Evolutionary conservation across 2,797 vertebrate species (phyloP), one percentile per base, ranked within the genome.

Genomic region (Linurgus olivaceus): DNA sequence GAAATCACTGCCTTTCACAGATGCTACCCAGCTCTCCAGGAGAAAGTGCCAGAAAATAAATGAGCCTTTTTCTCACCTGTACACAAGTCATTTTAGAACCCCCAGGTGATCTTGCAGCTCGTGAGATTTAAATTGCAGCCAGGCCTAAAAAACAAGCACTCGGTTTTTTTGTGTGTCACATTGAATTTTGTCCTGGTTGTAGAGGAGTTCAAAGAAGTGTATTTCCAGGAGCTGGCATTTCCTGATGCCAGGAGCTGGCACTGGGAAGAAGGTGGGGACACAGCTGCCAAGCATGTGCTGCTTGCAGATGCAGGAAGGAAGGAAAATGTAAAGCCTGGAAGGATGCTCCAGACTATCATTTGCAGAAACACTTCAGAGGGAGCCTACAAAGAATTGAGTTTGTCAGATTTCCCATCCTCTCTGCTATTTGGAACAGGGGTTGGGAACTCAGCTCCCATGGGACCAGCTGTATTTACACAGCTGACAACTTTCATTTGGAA

Each of bases 21-120:
- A 87, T 89, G 93, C 71, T 96, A 10, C 88, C 57, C 65, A 67
- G 2, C 91, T 90, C 67, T 65, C 10, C 2, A 21, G 8, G 48
- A 89, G 77, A 67, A 95, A 71, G 82, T 73, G 79, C 67, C 80
- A 82, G 88, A 68, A 93, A 87, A 83, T 67, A 87, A 93, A 90
- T 63, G 57, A 93, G 65, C 50, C 45, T 72, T 67, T 76, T 94
- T 83, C 81, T 95, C 45, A 92, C 89, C 68, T 65, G 61, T 61
- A n/a, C 42, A 63, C 42, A 74, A 89, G 61, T 57, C 1, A n/a
- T 67, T 95, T 71, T 65, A 82, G 57, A 87, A 21, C 11, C 47
- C 57, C 47, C 38, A 61, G 88, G 68, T 79, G 62, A 88, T 88
- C 63, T 55, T 73, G 33, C 77, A 86, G 86, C 62, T 95, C 76